These are phyloP conservation scores for Salpingus planirostris DNA, from an alignment of 2,888 invertebrate genomes.

Conservation along the genomic window DNA sequence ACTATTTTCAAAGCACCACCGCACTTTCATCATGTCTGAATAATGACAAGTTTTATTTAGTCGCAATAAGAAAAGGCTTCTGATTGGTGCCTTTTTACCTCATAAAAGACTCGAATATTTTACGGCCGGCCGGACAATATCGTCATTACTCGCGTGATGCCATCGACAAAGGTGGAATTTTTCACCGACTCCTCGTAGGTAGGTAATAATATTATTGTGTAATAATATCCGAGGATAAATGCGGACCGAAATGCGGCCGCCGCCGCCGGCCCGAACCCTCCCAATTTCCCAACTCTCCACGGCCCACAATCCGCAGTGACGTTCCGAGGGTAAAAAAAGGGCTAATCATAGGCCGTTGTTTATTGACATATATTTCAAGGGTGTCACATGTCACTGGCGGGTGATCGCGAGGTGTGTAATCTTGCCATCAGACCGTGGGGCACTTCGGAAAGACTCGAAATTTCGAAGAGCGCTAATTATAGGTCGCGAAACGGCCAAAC, in stretches of 20 bases:
- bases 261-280: too few relatives aligned
- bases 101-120: slow-evolving; percentile 12
- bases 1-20: slow-evolving; percentile 14
- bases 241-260: too few relatives aligned
- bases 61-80: slow-evolving; percentile 12
- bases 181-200: too few relatives aligned
- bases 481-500: slow-evolving; percentile 25
- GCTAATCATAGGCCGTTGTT: slow-evolving; percentile 14
- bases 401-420: slow-evolving; percentile 17
- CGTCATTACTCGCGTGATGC: too few relatives aligned
- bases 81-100: slow-evolving; percentile 12
- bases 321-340: slow-evolving; percentile 5
- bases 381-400: slow-evolving; percentile 14
- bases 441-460: slow-evolving; percentile 19
- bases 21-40: slow-evolving; percentile 16
- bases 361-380: slow-evolving; percentile 15
- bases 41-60: slow-evolving; percentile 16
- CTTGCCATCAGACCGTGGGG: slow-evolving; percentile 15
- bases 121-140: too few relatives aligned
- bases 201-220: too few relatives aligned
- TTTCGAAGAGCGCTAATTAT: slow-evolving; percentile 29
- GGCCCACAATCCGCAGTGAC: too few relatives aligned
- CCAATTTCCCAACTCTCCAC: too few relatives aligned
- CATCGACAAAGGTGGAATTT: too few relatives aligned
- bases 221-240: too few relatives aligned